Evolutionary conservation across 2,888 invertebrate species (phyloP), one percentile per base, ranked within the genome.

Genomic region (Chrysina gloriosa): DNA sequence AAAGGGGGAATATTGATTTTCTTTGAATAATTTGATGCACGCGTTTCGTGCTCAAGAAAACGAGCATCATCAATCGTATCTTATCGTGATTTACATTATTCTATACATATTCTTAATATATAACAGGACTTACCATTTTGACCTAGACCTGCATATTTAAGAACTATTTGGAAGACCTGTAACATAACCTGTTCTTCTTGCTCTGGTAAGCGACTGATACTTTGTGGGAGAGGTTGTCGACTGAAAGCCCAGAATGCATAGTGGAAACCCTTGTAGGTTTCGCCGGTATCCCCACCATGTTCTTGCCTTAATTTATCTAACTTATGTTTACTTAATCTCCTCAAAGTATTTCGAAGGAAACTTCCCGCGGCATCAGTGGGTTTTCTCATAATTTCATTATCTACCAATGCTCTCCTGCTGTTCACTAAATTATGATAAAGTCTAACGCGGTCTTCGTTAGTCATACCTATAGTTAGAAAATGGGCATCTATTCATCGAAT

Each of bases 211-310:
- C 92, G 89, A 66, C 92, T 93, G 69, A 97, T 88, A 76, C 93
- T 93, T 83, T 96, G 95, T 1, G 91, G 89, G 65, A 96, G 84
- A 4, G 89, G 87, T 69, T 91, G 89, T 72, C 95, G 89, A 77
- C 92, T 92, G 84, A 96, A 97, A 42, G 95, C 92, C 97, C 97
- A 97, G 84, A 92, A 96, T 16, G 89, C 90, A 71, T 93, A 90
- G 6, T 93, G 91, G 83, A 92, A 95, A 63, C 93, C 93, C 83
- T 95, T 95, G 83, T 95, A 95, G 42, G 91, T 90, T 84, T 95
- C 95, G 16, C 93, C 92, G 64, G 91, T 90, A 69, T 90, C 89
- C 27, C 84, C 87, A 2, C 89, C 88, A 76, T 89, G 89, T 75
- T 91, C 90, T 70, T 89, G 87, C 68, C 91, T 84, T 39, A 92